Base-by-base conservation (phyloP, 2,888 invertebrate genomes). In the Stomorhina lunata region DNA sequence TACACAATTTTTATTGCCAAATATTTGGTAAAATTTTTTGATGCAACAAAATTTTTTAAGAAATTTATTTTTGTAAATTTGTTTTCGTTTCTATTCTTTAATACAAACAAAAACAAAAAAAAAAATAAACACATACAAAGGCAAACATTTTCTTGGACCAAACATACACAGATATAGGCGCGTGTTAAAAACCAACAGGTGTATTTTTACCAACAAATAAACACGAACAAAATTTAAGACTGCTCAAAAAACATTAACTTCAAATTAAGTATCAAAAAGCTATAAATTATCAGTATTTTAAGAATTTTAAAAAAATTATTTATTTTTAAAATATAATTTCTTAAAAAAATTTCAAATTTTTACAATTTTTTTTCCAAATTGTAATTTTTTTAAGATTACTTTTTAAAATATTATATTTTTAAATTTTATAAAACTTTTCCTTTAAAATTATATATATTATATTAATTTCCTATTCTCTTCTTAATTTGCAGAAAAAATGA, bases 401-500 rank as follows among this genome's bases (percentile, higher is more conserved):
- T 43, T 59, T 15, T 9, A 25, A 6, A 12, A 17, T 61, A 7
- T 32, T 10, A 9, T 10, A 20, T 2, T 27, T n/a, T 22, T 29
- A 10, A 15, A n/a, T 53, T 27, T 27, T 27, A 4, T 27, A 6
- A n/a, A 48, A 48, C 10, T 6, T 22, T 59, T 59, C n/a, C 37
- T n/a, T 34, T 57, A 34, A 4, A 9, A 55, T 4, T 29, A 15
- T 55, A 2, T 17, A 15, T 7, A 63, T 2, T 45, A 59, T 9
- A 20, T 32, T 34, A 37, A 61, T 32, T 17, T 10, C 0, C 7
- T 15, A 20, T 1, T 40, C 0, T 37, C 2, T 55, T 72, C 65
- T 32, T 48, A 22, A 34, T 87, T 66, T 89, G 4, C 84, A 91
- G 91, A 90, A 90, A 91, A 90, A 90, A 89, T 91, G 90, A 90